Evolutionary conservation across 2,888 invertebrate species (phyloP), one percentile per base, ranked within the genome.

Genomic region (Melanostoma scalare): DNA sequence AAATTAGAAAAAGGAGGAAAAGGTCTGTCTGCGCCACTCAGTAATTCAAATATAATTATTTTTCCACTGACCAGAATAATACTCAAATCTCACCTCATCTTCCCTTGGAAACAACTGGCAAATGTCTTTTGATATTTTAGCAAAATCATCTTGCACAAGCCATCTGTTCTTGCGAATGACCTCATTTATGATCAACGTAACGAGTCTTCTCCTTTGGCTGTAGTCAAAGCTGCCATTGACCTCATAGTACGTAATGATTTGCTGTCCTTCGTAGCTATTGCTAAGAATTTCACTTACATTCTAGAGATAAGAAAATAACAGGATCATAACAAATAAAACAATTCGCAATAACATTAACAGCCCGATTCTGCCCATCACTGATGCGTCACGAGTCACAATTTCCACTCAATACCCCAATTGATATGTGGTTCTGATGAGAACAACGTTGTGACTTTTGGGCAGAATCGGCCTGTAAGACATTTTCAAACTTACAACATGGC

Each of bases 61-160:
- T 20, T 0, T 20, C 1, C 20, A 20, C 20, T 20, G 20, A 20
- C 1, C 20, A 20, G 20, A 20, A 20, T 20, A 20, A 20, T 20
- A 20, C 0, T 20, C 20, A 20, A 53, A 20, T 6, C 52, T 20
- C 60, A 82, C 82, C 72, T 68, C 63, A 31, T 82, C 82, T n/a
- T 82, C 82, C 6, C 82, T 52, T 6, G 82, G 82, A 8, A 82
- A 82, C 31, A 82, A 5, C 36, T 65, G 69, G 46, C 78, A 20
- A 0, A 82, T 78, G 8, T 82, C 73, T 1, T 69, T 20, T 4
- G 82, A 65, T n/a, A 82, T 78, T 42, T 69, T 73, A 4, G 73
- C 73, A 65, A 82, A 82, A 30, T 82, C 82, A 4, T 78, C 82
- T 6, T 82, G 82, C n/a, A 74, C 82, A 30, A 82, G 9, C 82